Evolutionary conservation across 2,797 vertebrate genomes (phyloP).

Genomic region (Cottoperca gobio): DNA sequence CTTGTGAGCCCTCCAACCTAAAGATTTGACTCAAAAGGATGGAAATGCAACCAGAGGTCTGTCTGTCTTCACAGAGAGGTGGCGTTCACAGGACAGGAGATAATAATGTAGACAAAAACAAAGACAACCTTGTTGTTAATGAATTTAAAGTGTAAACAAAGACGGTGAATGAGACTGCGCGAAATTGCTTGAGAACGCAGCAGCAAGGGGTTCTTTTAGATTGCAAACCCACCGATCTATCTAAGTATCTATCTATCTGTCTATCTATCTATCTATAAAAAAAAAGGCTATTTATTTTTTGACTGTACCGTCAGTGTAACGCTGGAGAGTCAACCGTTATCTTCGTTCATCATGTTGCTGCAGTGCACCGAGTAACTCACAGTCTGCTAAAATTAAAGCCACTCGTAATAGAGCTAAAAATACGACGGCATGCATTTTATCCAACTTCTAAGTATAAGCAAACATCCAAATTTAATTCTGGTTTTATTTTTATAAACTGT

Average conservation of each 20-base stretch:
- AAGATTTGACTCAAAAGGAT: not conserved
- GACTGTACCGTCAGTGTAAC: not conserved
- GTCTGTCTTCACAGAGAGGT: not conserved
- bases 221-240: not conserved
- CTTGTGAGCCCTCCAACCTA: not conserved
- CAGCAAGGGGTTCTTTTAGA: not conserved
- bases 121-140: not conserved
- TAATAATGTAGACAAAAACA: not conserved
- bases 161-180: not conserved
- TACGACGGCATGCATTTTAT: slow-evolving; percentile 55
- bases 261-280: not conserved
- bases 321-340: not conserved
- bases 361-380: slow-evolving; percentile 25
- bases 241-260: too few relatives aligned
- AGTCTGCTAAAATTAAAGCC: slow-evolving; percentile 67
- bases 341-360: slow-evolving; percentile 36
- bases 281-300: slow-evolving; percentile 5
- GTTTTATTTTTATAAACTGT: slow-evolving; percentile 19
- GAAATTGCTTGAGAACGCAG: not conserved
- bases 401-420: slow-evolving; percentile 71
- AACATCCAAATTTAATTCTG: slow-evolving; percentile 22
- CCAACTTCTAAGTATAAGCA: slow-evolving; percentile 31
- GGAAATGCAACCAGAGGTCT: not conserved
- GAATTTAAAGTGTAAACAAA: not conserved
- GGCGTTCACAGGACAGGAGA: not conserved